Evolutionary conservation across 92 coral and sea anemone genomes (phyloP), one percentile per base, ranked within the genome.

Genomic region (Parazoanthus swiftii): DNA sequence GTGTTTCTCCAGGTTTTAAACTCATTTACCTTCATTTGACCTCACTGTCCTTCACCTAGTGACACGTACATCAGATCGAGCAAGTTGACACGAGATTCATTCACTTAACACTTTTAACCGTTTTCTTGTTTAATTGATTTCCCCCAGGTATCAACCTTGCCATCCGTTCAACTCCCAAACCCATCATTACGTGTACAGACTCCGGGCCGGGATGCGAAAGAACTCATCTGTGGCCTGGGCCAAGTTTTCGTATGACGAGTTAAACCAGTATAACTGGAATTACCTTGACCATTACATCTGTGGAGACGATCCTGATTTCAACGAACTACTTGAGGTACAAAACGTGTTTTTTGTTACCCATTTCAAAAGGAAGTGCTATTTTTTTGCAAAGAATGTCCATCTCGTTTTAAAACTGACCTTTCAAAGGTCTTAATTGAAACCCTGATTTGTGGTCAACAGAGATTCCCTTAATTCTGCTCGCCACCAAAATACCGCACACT

Each of bases 261-360:
- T 95, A 89, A 93, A 91, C 89, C 91, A 87, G 67, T 97, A 97
- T 81, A 97, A 95, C 84, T 97, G 99, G 99, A 97, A 97, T 83
- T 97, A 97, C 78, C 89, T 97, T 85, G 99, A 97, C 90, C 99
- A 97, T 82, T 92, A 97, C 81, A 94, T 97, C 33, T 92, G 94
- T 38, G 94, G 96, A 1, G 96, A 94, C 77, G 87, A 84, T 71
- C 90, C 67, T 36, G 99, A 95, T 46, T 97, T 94, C 76, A 73
- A 89, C 58, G 91, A 90, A 75, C 85, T 97, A n/a, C 93, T 94
- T 23, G 98, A 97, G 93, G 99, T 97, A 87, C 29, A 85, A 15
- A 20, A 78, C 26, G 21, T 6, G 3, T 25, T 29, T 5, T 25
- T 5, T 63, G 70, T 23, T 63, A 63, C 70, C 8, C 9, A 3